Evolutionary conservation across 2,113 vertebrate genomes (phyloP).

Genomic region (Pterocles orientalis): DNA sequence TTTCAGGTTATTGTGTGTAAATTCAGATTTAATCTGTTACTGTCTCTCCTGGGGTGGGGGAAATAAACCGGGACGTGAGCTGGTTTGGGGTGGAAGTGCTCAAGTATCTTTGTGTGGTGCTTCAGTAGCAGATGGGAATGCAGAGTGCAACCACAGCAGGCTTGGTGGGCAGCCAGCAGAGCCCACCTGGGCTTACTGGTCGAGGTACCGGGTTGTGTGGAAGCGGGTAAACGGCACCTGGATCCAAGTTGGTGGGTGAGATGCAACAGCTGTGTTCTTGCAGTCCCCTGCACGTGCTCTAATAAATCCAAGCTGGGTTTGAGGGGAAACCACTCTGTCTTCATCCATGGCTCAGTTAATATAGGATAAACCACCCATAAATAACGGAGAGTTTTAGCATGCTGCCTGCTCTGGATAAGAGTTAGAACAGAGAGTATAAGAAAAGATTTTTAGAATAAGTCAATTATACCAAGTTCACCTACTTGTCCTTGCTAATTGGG

Average conservation of each 20-base stretch:
- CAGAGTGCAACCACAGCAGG: background rate
- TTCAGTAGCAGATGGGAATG: background rate
- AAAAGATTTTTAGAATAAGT: background rate
- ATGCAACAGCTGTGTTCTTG: slow-evolving; percentile 32
- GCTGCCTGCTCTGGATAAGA: background rate
- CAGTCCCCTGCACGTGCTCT: background rate
- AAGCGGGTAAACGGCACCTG: slow-evolving; percentile 10
- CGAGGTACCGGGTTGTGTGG: background rate
- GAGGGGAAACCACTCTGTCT: background rate
- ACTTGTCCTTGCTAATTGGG: slow-evolving; percentile 1
- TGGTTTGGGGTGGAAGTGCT: background rate
- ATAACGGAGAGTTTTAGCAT: slow-evolving; percentile 13
- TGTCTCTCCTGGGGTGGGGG: background rate
- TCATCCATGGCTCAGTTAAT: background rate
- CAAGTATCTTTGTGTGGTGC: background rate
- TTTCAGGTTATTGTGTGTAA: background rate
- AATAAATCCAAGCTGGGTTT: slow-evolving; percentile 33
- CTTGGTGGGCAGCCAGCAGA: background rate
- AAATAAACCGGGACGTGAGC: background rate
- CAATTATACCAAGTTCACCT: background rate
- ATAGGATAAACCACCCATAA: slow-evolving; percentile 27
- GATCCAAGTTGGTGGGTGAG: background rate
- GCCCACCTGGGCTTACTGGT: background rate
- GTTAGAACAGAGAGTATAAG: background rate
- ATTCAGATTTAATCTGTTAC: background rate